phyloP scores from a whole-genome alignment of 1,140 invertebrate genomes.

The Apis dorsata region DNA sequence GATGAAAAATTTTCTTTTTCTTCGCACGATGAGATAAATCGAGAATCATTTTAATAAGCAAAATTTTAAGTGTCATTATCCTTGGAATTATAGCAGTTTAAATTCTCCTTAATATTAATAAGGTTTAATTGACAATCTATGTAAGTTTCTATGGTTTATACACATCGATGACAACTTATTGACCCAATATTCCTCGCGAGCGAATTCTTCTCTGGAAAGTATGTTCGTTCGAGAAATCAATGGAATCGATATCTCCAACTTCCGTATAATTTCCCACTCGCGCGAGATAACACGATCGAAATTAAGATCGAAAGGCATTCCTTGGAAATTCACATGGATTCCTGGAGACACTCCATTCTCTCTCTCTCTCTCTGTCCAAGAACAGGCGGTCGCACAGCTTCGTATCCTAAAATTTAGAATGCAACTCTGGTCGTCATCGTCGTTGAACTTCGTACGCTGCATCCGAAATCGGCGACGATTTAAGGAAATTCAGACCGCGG shows the following conservation, averaged over 20 bases:
- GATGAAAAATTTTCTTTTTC: too few species aligned
- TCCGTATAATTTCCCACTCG: neutral
- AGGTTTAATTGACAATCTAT: too few species aligned
- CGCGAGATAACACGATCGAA: neutral
- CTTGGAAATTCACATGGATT: neutral
- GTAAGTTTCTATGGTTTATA: too few species aligned
- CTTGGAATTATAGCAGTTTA: too few species aligned
- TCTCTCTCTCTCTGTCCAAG: neutral
- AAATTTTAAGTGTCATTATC: too few species aligned
- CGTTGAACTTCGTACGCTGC: neutral
- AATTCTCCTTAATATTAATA: too few species aligned
- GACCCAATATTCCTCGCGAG: neutral
- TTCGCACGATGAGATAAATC: too few species aligned
- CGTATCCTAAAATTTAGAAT: neutral
- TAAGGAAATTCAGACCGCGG: constrained; percentile 18
- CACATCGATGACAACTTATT: too few species aligned
- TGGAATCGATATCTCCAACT: neutral
- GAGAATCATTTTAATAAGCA: too few species aligned
- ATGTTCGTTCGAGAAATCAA: neutral
- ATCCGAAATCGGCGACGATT: constrained; percentile 13
- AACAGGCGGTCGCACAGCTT: neutral
- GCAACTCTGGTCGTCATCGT: neutral
- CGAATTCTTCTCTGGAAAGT: neutral
- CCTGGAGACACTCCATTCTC: too few species aligned
- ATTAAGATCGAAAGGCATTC: neutral